Evolutionary conservation across 2,888 invertebrate species (phyloP), one percentile per base, ranked within the genome.

Genomic region (Odontomyia ornata): DNA sequence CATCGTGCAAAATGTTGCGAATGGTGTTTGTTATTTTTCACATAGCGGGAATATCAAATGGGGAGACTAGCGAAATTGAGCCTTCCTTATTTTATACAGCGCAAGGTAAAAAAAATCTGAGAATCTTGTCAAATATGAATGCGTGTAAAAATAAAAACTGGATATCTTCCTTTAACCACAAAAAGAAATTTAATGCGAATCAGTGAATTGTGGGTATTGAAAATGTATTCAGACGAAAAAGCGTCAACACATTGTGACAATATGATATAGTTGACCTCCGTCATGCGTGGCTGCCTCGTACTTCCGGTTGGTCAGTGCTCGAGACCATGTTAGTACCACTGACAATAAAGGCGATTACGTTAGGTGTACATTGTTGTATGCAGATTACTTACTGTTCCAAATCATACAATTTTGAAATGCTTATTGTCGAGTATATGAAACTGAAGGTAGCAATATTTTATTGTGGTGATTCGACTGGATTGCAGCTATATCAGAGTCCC

Each of bases 221-320:
- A 73, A 13, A 28, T 64, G n/a, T 4, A 28, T 36, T 27, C 57
- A 57, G 43, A 73, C 36, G 60, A 11, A 30, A n/a, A 21, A 28
- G 71, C 52, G 27, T 36, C 3, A 30, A 64, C 30, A 64, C 30
- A 28, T 64, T 27, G 21, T 30, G 30, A 23, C n/a, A 18, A 47
- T 46, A 69, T 46, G 27, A 60, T 47, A 21, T n/a, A 11, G 47
- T 65, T 76, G 77, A 79, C 79, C 79, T 79, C 79, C 76, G 77
- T 79, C 76, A 79, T 77, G 79, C 79, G 76, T 77, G 79, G 77
- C 56, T 77, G 47, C 75, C 64, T 75, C 62, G 28, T 4, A 46
- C 76, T 79, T 79, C 79, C 79, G 77, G 79, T 43, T 52, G 75
- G 77, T 46, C 62, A 72, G 71, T 72, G 62, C 52, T 65, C 76